Conservation (phyloP, 2,113 vertebrate species). For the Chaetura pelagica region DNA sequence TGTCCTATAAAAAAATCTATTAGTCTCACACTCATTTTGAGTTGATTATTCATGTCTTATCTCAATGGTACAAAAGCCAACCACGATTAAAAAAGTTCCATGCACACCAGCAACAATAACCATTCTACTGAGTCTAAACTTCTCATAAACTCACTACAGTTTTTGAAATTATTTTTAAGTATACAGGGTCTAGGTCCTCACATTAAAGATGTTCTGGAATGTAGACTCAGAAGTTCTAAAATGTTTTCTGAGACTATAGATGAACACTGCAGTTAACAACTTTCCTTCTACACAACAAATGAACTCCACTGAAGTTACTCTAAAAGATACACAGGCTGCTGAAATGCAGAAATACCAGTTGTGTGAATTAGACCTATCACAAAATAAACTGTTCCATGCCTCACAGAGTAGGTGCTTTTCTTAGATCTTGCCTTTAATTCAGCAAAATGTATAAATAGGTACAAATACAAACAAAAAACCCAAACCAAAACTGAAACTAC, state of each 20-base stretch:
- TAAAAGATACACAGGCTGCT: neutral
- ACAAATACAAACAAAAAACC: neutral
- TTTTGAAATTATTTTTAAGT: neutral
- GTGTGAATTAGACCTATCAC: neutral
- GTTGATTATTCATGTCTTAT: neutral
- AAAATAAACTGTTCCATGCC: neutral
- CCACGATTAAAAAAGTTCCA: neutral
- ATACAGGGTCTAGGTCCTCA: neutral
- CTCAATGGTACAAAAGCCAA: neutral
- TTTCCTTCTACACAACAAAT: neutral
- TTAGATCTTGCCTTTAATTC: slow-evolving; percentile 30
- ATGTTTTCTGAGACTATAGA: neutral
- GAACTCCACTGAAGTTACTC: neutral
- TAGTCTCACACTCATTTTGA: neutral
- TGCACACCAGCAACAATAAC: neutral
- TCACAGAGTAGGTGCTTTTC: neutral
- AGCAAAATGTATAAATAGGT: slow-evolving; percentile 12
- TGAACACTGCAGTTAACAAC: neutral
- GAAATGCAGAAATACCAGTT: neutral
- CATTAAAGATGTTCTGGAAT: neutral
- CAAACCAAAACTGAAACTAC: neutral
- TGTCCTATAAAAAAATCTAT: neutral
- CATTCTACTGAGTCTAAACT: neutral
- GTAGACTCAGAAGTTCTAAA: neutral
- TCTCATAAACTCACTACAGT: neutral